Conservation (phyloP, 30 jellyfish, hydroid and myxozoan species). For the Turritopsis rubra region DNA sequence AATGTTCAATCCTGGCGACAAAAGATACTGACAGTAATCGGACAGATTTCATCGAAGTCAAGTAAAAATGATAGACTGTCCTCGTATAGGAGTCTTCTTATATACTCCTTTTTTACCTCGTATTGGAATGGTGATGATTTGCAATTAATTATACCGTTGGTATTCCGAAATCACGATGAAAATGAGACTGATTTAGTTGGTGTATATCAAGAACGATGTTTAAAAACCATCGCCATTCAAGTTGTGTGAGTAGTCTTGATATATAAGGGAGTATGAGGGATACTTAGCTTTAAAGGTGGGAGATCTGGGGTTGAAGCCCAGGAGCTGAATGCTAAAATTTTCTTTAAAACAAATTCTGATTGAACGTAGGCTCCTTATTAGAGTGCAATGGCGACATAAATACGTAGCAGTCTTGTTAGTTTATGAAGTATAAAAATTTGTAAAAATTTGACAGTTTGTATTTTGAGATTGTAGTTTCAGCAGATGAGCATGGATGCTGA, state of each 20-base stretch:
- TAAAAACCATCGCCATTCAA: background rate
- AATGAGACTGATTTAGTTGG: background rate
- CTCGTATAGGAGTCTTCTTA: background rate
- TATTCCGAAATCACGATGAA: background rate
- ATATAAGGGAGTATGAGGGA: too few relatives aligned
- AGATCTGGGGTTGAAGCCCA: too few relatives aligned
- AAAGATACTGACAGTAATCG: background rate
- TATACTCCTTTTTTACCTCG: background rate
- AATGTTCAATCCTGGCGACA: background rate
- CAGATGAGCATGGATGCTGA: too few relatives aligned
- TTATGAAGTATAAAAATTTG: too few relatives aligned
- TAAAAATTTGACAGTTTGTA: too few relatives aligned
- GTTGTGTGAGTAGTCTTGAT: background rate
- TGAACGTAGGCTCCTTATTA: too few relatives aligned
- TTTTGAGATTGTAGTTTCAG: too few relatives aligned
- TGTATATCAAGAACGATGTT: background rate
- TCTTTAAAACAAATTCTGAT: too few relatives aligned
- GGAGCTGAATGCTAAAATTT: too few relatives aligned
- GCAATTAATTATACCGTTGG: background rate
- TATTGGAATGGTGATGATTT: constrained; percentile 12
- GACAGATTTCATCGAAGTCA: background rate
- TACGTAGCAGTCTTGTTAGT: too few relatives aligned
- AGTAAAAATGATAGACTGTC: background rate
- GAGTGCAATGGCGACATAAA: too few relatives aligned
- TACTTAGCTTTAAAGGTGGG: too few relatives aligned